Evolutionary conservation across 1,140 invertebrate genomes (phyloP).

Genomic region (Dryas iulia): DNA sequence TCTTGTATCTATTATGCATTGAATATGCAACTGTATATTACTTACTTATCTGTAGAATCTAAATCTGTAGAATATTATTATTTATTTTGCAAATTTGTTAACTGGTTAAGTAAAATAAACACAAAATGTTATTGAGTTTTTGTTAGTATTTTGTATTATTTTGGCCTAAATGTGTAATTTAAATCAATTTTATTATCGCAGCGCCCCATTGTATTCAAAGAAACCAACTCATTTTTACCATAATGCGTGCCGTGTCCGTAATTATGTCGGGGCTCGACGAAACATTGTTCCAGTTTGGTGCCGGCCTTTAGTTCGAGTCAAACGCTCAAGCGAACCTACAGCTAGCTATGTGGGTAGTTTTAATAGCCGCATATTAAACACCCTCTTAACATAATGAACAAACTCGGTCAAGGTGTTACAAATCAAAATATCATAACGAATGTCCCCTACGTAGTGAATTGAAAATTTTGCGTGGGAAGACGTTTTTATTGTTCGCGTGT

Average conservation of each 20-base stretch:
- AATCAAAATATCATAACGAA: conserved; percentile 45
- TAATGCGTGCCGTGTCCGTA: conserved; percentile 7
- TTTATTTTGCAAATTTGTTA: too few relatives aligned
- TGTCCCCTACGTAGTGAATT: conserved; percentile 43
- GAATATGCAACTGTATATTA: too few relatives aligned
- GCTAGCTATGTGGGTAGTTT: conserved; percentile 50
- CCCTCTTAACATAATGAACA: conserved; percentile 19
- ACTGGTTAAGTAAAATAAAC: not conserved
- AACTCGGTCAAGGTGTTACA: conserved; percentile 58
- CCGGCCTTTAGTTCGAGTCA: conserved; percentile 11
- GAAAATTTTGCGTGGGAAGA: conserved; percentile 49
- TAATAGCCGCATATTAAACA: conserved; percentile 41
- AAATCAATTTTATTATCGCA: not conserved
- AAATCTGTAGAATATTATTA: too few relatives aligned
- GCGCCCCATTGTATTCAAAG: not conserved
- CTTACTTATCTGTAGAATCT: too few relatives aligned
- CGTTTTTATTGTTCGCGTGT: conserved; percentile 47
- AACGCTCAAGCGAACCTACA: conserved; percentile 1
- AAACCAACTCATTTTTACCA: conserved; percentile 12
- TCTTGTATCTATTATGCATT: conserved; percentile 31
- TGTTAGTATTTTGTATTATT: not conserved
- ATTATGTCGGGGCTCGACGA: not conserved
- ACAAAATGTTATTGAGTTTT: not conserved
- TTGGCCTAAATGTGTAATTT: not conserved
- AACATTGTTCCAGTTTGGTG: conserved; percentile 16